Evolutionary conservation across 2,797 vertebrate genomes (phyloP).

Genomic region (Botia almorhae): DNA sequence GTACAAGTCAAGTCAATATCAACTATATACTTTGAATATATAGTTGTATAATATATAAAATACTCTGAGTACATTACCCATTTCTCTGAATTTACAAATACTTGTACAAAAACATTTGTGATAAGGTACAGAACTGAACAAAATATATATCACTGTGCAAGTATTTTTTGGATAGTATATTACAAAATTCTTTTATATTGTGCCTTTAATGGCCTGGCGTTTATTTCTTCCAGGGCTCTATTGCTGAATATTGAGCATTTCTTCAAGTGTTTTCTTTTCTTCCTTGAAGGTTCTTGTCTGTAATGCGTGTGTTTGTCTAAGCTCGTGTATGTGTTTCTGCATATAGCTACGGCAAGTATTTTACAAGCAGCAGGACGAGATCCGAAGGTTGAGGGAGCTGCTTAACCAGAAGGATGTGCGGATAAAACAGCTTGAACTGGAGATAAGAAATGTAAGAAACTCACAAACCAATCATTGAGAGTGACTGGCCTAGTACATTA

Average conservation of each 20-base stretch:
- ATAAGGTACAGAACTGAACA: too few relatives aligned
- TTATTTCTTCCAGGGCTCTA: neutral
- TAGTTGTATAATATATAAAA: too few relatives aligned
- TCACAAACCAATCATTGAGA: slow-evolving; percentile 70
- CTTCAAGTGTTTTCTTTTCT: neutral
- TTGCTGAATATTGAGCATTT: neutral
- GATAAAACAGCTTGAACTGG: slow-evolving; percentile 89
- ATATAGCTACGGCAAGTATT: slow-evolving; percentile 89
- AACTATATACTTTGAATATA: too few relatives aligned
- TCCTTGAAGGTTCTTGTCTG: slow-evolving; percentile 5
- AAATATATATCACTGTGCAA: too few relatives aligned
- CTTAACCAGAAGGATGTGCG: slow-evolving; percentile 86
- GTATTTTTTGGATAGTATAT: too few relatives aligned
- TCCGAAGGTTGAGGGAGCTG: slow-evolving; percentile 85
- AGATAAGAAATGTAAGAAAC: slow-evolving; percentile 86
- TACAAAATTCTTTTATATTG: too few relatives aligned
- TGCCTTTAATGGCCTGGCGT: neutral
- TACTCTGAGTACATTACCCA: too few relatives aligned
- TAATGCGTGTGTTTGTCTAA: neutral
- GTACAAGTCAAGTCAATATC: too few relatives aligned
- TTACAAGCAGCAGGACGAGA: slow-evolving; percentile 94
- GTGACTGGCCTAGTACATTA: slow-evolving; percentile 53
- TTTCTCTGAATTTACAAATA: too few relatives aligned
- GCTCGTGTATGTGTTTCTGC: slow-evolving; percentile 30
- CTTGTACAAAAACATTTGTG: too few relatives aligned